These are phyloP conservation scores for Trileptium ribeirensis DNA, from an alignment of 2,888 invertebrate genomes.

Conservation along the genomic window DNA sequence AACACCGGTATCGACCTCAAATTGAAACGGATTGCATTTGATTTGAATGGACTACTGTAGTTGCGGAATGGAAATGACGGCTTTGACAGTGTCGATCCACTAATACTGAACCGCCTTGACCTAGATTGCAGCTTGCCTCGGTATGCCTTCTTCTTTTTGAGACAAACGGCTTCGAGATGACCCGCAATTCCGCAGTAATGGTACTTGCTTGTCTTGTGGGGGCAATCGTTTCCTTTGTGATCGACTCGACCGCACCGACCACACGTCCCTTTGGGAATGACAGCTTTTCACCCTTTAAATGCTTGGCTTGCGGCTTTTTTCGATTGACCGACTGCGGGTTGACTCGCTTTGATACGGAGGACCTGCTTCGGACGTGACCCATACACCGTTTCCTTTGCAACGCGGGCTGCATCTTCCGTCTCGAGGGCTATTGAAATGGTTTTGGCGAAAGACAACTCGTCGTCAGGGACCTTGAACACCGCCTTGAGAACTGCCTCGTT, in stretches of 20 bases:
- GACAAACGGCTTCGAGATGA: not conserved
- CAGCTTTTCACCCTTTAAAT: not conserved
- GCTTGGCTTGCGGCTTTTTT: no score
- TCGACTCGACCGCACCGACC: not conserved
- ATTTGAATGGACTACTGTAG: not conserved
- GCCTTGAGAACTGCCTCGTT: slow-evolving; percentile 33
- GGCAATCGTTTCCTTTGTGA: not conserved
- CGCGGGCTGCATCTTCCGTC: not conserved
- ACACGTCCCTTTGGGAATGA: not conserved
- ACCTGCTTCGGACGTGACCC: not conserved
- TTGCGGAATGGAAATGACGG: not conserved
- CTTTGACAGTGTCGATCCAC: no score
- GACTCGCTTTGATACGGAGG: not conserved
- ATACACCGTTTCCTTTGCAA: not conserved
- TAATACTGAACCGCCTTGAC: no score
- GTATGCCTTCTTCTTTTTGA: no score
- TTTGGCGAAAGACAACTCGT: not conserved
- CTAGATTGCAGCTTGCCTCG: no score
- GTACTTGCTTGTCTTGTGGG: not conserved
- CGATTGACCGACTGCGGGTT: not conserved
- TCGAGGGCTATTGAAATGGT: not conserved
- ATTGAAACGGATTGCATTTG: not conserved
- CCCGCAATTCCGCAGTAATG: not conserved
- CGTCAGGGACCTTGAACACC: slow-evolving; percentile 34
- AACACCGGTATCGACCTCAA: not conserved